Evolutionary conservation across 2,888 invertebrate species (phyloP), one percentile per base, ranked within the genome.

Genomic region (Caenorhabditis sp.): DNA sequence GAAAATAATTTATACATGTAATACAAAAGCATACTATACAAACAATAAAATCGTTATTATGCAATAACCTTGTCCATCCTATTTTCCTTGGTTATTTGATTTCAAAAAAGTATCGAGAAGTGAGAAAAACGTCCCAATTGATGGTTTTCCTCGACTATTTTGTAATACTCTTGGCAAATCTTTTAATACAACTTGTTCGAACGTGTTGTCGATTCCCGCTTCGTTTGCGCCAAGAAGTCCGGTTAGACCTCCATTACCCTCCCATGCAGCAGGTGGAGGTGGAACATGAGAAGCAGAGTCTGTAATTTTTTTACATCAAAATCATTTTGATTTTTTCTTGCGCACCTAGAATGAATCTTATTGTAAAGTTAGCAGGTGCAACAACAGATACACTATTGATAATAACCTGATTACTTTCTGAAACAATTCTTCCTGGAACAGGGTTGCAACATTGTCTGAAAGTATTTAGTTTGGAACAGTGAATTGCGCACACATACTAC

Each of bases 381-480:
- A 62, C 62, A 19, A 57, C 62, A 1, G 81, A 69, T 1, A 77
- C 65, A 31, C 80, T 79, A 10, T 73, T 67, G 27, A 81, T 37
- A 23, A 81, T 60, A 14, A 81, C 76, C 61, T 80, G 77, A 37
- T 66, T 70, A 23, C 66, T 62, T 24, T 77, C 76, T 1, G 81
- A 81, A 5, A 81, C 68, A 17, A 81, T 78, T 36, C 69, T 27
- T 0, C 81, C 81, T 5, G 80, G 79, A 23, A 78, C 81, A 27
- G 80, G 80, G 36, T 80, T 78, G 55, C 81, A 81, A 63, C 81
- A 81, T 65, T 81, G 81, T 24, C 81, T 81, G 62, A 59, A 73
- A 62, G n/a, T 3, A n/a, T 8, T 43, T 27, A 4, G 3, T 1
- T 4, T 27, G 14, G 26, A 27, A 8, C 17, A 31, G 14, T 21